These are phyloP conservation scores for Zeus faber DNA, from an alignment of 2,113 vertebrate genomes.

Conservation along the genomic window DNA sequence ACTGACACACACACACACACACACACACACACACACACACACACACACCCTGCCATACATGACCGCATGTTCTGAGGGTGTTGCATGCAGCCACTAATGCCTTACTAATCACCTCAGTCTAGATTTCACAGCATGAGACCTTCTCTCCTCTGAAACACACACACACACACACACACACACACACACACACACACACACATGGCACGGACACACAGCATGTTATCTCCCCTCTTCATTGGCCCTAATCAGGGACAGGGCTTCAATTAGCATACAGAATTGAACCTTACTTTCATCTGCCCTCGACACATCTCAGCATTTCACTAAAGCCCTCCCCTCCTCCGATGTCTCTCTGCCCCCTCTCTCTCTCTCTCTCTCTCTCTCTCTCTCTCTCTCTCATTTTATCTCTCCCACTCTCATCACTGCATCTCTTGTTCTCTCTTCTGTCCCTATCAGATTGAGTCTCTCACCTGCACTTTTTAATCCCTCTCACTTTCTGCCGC, in stretches of 20 bases:
- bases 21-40: slow-evolving; percentile 1
- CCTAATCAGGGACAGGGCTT: slow-evolving; percentile 60
- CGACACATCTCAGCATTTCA: slow-evolving; percentile 12
- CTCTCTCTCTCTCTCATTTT: background rate
- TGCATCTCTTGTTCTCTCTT: no score
- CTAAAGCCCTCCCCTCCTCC: slow-evolving; percentile 5
- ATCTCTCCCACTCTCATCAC: slow-evolving; percentile 9
- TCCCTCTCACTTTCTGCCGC: background rate
- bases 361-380: slow-evolving; percentile 1
- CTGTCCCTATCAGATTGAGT: background rate
- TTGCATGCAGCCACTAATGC: slow-evolving; percentile 66
- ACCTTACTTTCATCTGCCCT: slow-evolving; percentile 55
- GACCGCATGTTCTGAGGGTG: slow-evolving; percentile 52
- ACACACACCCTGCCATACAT: slow-evolving; percentile 28
- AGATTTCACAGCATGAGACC: slow-evolving; percentile 66
- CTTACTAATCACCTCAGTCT: slow-evolving; percentile 70
- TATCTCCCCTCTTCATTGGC: slow-evolving; percentile 41
- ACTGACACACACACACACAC: slow-evolving; percentile 2
- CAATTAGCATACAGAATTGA: slow-evolving; percentile 61
- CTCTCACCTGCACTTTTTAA: background rate
- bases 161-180: slow-evolving; percentile 2
- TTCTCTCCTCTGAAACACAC: slow-evolving; percentile 29
- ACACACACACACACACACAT: slow-evolving; percentile 4
- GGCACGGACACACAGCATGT: slow-evolving; percentile 7
- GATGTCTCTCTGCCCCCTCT: background rate